Evolutionary conservation across 2,797 vertebrate species (phyloP).

Genomic region (Acanthornis magna): DNA sequence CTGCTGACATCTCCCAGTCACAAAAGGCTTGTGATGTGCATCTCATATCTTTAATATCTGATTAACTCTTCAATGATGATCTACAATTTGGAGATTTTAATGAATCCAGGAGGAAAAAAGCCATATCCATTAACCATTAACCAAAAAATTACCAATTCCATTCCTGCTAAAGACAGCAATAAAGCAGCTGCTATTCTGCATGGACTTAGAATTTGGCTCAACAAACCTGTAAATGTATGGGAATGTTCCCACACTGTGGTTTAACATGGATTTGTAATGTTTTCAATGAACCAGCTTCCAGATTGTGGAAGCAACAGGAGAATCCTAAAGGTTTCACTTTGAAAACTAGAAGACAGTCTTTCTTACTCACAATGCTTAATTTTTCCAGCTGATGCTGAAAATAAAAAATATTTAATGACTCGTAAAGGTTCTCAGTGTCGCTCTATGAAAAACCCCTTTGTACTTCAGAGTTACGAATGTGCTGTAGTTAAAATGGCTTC

Average conservation of each 20-base stretch:
- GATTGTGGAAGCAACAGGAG: not conserved
- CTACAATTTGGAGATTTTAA: not conserved
- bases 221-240: not conserved
- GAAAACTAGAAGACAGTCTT: not conserved
- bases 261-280: not conserved
- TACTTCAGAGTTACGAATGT: not conserved
- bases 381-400: not conserved
- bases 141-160: not conserved
- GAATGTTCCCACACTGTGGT: not conserved
- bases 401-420: not conserved
- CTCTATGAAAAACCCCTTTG: not conserved
- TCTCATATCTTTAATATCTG: not conserved
- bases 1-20: not conserved
- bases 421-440: not conserved
- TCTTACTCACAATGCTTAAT: not conserved
- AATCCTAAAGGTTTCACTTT: not conserved
- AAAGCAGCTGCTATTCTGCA: not conserved
- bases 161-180: not conserved
- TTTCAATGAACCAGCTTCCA: not conserved
- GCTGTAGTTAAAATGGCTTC: not conserved
- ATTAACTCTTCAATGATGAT: not conserved
- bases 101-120: not conserved
- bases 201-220: not conserved
- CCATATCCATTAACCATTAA: not conserved
- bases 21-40: not conserved